Conservation (phyloP, 2,797 vertebrate genomes). For the Malurus splendens region DNA sequence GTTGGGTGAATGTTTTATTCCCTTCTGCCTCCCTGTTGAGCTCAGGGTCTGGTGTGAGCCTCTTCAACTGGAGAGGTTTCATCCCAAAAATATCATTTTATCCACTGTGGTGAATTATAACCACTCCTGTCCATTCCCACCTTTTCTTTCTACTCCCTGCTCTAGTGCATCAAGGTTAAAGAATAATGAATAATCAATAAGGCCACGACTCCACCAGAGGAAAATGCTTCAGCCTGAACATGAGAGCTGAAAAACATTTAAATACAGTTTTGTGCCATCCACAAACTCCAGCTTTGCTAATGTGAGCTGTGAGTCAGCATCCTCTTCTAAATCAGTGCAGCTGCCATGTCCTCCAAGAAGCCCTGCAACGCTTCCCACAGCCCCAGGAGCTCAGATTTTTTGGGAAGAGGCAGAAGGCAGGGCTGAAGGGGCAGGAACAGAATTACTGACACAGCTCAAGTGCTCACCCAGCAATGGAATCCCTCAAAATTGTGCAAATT, state of each 20-base stretch:
- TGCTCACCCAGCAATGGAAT: fast-evolving
- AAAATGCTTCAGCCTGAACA: neutral
- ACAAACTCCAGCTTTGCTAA: neutral
- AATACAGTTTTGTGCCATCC: neutral
- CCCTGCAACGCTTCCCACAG: neutral
- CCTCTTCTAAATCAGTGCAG: neutral
- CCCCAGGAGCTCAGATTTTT: neutral
- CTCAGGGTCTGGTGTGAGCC: neutral
- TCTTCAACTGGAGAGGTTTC: neutral
- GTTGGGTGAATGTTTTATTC: neutral
- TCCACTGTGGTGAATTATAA: neutral
- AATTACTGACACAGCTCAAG: neutral
- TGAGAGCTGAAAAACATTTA: neutral
- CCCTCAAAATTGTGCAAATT: neutral
- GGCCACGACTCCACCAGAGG: neutral
- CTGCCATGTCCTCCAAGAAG: neutral
- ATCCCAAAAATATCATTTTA: neutral
- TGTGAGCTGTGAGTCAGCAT: neutral
- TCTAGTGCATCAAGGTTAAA: neutral
- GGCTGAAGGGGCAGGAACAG: neutral
- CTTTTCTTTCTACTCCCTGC: neutral
- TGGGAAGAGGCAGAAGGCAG: neutral
- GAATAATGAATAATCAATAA: neutral
- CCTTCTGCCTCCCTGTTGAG: neutral
- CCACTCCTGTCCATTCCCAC: neutral